phyloP scores from a whole-genome alignment of 2,888 invertebrate genomes.

The Agonopterix subpropinquella region DNA sequence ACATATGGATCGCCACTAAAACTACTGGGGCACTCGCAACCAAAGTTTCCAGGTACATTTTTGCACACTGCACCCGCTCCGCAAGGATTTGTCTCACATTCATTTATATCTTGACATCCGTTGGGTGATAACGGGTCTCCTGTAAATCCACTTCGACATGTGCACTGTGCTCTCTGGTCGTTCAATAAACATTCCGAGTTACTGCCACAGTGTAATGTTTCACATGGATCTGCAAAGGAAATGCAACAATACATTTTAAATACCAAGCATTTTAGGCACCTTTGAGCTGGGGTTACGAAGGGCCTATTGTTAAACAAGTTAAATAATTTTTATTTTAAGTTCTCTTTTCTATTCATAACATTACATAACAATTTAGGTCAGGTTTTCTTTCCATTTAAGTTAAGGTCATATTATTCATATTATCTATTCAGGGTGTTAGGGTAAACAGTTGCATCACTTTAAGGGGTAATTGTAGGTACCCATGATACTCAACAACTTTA shows the following conservation, averaged over 20 bases:
- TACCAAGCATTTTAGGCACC: too few relatives aligned
- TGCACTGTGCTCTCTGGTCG: slow-evolving; percentile 88
- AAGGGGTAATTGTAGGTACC: too few relatives aligned
- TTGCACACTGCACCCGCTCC: slow-evolving; percentile 90
- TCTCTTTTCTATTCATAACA: too few relatives aligned
- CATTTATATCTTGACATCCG: slow-evolving; percentile 92
- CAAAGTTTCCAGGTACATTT: slow-evolving; percentile 89
- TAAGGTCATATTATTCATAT: too few relatives aligned
- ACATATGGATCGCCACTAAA: slow-evolving; percentile 87
- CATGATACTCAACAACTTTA: too few relatives aligned
- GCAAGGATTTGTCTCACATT: slow-evolving; percentile 88
- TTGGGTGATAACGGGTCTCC: slow-evolving; percentile 78
- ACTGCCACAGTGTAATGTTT: slow-evolving; percentile 87
- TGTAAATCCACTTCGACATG: slow-evolving; percentile 88
- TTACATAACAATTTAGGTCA: too few relatives aligned
- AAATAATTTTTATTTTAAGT: too few relatives aligned
- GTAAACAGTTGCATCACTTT: too few relatives aligned
- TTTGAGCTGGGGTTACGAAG: too few relatives aligned
- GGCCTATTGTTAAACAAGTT: too few relatives aligned
- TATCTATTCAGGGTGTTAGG: too few relatives aligned
- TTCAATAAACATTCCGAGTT: slow-evolving; percentile 93
- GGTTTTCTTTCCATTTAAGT: too few relatives aligned
- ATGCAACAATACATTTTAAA: neutral
- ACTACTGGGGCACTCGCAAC: slow-evolving; percentile 91
- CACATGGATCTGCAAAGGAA: slow-evolving; percentile 87